Evolutionary conservation across 2,797 vertebrate species (phyloP), one percentile per base, ranked within the genome.

Genomic region (Myoxocephalus aenaeus): DNA sequence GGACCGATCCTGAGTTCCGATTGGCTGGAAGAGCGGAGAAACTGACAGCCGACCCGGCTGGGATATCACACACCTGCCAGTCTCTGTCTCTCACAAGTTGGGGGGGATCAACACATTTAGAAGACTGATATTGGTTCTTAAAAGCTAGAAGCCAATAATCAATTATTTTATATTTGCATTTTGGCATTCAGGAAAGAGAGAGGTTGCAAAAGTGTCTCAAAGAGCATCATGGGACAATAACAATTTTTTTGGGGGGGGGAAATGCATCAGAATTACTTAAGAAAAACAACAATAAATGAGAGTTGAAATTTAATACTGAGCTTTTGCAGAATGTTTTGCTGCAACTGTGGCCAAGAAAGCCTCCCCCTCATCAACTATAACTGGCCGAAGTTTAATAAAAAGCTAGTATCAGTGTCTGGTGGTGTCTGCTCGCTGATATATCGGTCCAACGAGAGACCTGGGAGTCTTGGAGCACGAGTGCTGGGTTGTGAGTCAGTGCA

Each of bases 61-160:
- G 70, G 85, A 89, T 80, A 80, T 78, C 70, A 17, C 81, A 70
- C 94, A 95, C 91, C 94, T 95, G 95, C 90, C 84, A 80, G 75
- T 56, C 81, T 80, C 27, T 61, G 85, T 95, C 93, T 94, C 79
- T 92, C 88, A 86, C 83, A 81, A 80, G 73, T 66, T 68, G 61
- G 79, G 29, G 78, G 59, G 87, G 73, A 81, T 87, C 79, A 88
- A 64, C 79, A 88, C 82, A 69, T 85, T 89, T 79, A 77, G 85
- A 86, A 73, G 36, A 64, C 59, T 44, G 42, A 46, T 59, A 50
- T 4, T 22, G 22, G 1, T 25, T 27, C 12, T 54, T 14, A 4
- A 48, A 34, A 13, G 22, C 5, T 48, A n/a, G 70, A 27, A n/a
- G n/a, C 7, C 12, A 11, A 34, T 53, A 29, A 29, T 53, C 2